Percentiles rank a stretch among this genome's conserved stretches.
phyloP scores from a whole-genome alignment of 2,113 vertebrate species.

The Rallus limicola region DNA sequence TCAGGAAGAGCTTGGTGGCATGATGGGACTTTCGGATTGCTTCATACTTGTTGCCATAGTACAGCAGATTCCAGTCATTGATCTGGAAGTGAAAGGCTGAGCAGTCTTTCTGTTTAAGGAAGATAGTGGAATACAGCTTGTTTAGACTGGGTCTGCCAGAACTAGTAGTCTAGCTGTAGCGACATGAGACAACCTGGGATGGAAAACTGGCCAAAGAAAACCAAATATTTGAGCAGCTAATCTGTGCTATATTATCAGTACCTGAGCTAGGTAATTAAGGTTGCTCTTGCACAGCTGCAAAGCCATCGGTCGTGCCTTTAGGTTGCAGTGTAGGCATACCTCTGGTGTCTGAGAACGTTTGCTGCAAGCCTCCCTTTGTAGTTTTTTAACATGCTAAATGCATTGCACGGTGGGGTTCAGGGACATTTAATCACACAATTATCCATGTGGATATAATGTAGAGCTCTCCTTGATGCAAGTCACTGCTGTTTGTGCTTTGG shows the following conservation, averaged over 20 bases:
- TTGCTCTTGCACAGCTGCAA: not conserved
- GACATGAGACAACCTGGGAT: not conserved
- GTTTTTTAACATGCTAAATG: not conserved
- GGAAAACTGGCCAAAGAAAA: constrained; percentile 33
- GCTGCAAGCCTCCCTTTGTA: not conserved
- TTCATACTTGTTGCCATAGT: not conserved
- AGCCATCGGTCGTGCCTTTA: not conserved
- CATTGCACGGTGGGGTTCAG: not conserved
- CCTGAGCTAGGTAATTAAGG: not conserved
- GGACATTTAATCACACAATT: not conserved
- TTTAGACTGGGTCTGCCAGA: not conserved
- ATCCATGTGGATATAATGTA: not conserved
- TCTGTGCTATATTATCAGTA: constrained; percentile 27
- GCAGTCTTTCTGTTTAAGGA: not conserved
- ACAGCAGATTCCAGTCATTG: not conserved
- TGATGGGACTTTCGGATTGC: not conserved
- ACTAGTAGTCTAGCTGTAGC: not conserved
- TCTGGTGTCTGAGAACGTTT: not conserved
- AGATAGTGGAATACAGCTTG: not conserved
- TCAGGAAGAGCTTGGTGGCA: not conserved
- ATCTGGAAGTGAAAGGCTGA: not conserved
- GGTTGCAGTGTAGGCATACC: not conserved
- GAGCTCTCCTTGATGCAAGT: not conserved
- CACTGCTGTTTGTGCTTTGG: not conserved
- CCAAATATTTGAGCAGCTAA: constrained; percentile 62